Conservation (phyloP, 2,797 vertebrate genomes). For the Macropus fuliginosus region DNA sequence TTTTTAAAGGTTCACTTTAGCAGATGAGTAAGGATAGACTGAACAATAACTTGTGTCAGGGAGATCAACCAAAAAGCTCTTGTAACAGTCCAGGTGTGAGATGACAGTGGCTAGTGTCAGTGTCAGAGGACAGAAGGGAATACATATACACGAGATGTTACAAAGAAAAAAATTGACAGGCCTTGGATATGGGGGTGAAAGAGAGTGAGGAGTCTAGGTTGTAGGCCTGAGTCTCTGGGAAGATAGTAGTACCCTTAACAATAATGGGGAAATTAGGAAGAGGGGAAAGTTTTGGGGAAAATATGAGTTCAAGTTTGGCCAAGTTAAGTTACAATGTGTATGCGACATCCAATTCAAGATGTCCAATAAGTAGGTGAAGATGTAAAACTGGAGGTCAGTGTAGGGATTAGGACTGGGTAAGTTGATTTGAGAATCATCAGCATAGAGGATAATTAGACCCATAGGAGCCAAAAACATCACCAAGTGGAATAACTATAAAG, state of each 20-base stretch:
- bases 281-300: background rate
- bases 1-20: background rate
- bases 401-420: background rate
- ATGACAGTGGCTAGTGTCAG: background rate
- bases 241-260: background rate
- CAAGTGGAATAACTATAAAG: background rate
- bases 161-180: background rate
- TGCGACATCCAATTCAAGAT: background rate
- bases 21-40: background rate
- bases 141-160: no score
- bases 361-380: background rate
- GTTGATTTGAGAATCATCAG: background rate
- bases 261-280: background rate
- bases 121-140: no score
- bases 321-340: background rate
- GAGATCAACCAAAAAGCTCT: background rate
- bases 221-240: background rate
- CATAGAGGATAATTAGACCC: no score
- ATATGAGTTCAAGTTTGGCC: background rate
- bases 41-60: background rate
- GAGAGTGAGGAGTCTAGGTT: background rate
- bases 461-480: background rate
- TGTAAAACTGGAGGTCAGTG: background rate
- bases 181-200: background rate
- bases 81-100: background rate